phyloP scores from a whole-genome alignment of 2,888 invertebrate genomes.

The Tyria jacobaeae region DNA sequence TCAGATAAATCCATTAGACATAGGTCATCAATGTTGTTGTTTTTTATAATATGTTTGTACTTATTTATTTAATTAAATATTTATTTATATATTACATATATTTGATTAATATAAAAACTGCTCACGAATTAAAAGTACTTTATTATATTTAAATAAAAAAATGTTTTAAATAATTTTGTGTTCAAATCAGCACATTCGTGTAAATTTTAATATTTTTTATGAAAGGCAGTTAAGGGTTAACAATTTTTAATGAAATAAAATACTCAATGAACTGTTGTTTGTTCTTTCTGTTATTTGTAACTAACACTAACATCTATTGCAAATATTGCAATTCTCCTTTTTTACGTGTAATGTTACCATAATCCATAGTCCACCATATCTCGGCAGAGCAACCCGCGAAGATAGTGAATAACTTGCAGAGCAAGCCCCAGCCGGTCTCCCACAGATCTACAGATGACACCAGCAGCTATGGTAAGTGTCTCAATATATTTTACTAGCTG shows the following conservation, averaged over 20 bases:
- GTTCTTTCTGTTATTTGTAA: not conserved
- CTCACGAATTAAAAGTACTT: too few relatives aligned
- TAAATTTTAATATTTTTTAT: not conserved
- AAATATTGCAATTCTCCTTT: not conserved
- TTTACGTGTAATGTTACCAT: conserved; percentile 15
- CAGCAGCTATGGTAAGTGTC: conserved; percentile 67
- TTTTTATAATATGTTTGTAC: too few relatives aligned
- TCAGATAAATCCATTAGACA: too few relatives aligned
- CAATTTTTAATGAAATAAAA: not conserved
- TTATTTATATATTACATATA: too few relatives aligned
- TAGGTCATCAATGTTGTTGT: too few relatives aligned
- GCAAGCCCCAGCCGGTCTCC: conserved; percentile 64
- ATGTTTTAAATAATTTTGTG: too few relatives aligned
- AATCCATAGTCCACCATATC: conserved; percentile 33
- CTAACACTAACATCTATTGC: not conserved
- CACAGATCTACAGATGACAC: conserved; percentile 55
- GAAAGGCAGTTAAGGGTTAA: not conserved
- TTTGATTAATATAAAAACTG: too few relatives aligned
- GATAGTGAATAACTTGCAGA: conserved; percentile 77
- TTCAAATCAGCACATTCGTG: too few relatives aligned
- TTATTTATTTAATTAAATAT: too few relatives aligned
- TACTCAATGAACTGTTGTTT: not conserved
- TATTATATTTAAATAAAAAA: too few relatives aligned
- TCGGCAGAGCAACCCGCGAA: conserved; percentile 69
- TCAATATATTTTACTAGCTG: not conserved